A percentile compares a stretch with the other conserved stretches of the same genome.
These are phyloP conservation scores for Crenichthys baileyi DNA, from an alignment of 2,797 vertebrate genomes.

Conservation along the genomic window DNA sequence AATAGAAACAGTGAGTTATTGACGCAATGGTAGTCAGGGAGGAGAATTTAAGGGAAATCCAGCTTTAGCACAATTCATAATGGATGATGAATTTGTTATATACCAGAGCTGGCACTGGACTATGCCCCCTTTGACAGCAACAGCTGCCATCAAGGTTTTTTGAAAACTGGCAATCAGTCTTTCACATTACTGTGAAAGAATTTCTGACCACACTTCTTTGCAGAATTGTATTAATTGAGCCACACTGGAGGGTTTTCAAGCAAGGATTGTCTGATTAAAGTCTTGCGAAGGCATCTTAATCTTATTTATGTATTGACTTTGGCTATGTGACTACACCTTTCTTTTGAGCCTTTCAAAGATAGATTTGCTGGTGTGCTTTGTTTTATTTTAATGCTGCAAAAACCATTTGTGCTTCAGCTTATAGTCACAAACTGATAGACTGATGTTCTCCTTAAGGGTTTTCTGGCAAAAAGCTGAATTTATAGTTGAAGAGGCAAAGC, in stretches of 20 bases:
- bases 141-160: not conserved
- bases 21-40: not conserved
- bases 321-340: not conserved
- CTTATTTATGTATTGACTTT: not conserved
- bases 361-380: not conserved
- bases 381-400: not conserved
- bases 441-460: not conserved
- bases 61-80: not conserved
- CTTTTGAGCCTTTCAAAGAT: not conserved
- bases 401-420: not conserved
- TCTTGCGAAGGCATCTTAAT: not conserved
- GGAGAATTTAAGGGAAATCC: not conserved
- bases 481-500: not conserved
- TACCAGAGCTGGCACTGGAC: too few relatives aligned
- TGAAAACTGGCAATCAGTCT: not conserved
- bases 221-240: not conserved
- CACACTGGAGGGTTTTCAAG: not conserved
- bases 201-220: not conserved
- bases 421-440: not conserved
- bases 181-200: not conserved
- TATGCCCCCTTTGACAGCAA: not conserved
- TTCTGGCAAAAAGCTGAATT: not conserved
- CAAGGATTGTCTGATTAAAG: not conserved
- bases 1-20: not conserved
- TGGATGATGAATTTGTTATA: not conserved